phyloP scores from a whole-genome alignment of 2,888 invertebrate species.

The Holacanthella duospinosa region DNA sequence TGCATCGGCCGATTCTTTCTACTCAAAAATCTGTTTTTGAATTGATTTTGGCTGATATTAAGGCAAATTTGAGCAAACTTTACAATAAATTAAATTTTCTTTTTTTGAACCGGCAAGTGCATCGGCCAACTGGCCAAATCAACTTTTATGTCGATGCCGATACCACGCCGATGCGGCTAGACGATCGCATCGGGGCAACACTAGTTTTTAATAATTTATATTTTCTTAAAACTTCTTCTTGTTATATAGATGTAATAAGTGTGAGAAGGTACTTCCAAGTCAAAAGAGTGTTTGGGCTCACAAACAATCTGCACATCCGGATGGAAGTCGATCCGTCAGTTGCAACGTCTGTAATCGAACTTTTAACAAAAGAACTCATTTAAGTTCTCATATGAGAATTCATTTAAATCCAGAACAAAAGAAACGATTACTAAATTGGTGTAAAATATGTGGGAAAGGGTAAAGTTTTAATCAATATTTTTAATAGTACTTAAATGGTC shows the following conservation, averaged over 20 bases:
- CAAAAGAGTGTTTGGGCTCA: slow-evolving; percentile 26
- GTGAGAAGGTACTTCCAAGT: slow-evolving; percentile 27
- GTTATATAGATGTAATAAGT: slow-evolving; percentile 22
- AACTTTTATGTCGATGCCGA: too few relatives aligned
- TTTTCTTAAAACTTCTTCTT: slow-evolving; percentile 1
- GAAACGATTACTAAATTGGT: slow-evolving; percentile 14
- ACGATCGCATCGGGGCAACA: too few relatives aligned
- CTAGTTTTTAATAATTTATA: too few relatives aligned
- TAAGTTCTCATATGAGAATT: slow-evolving; percentile 19
- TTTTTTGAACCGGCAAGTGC: too few relatives aligned
- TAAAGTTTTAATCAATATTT: slow-evolving; percentile 1
- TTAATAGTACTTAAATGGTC: too few relatives aligned
- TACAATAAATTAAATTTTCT: too few relatives aligned
- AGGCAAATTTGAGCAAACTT: too few relatives aligned
- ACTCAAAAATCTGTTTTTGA: too few relatives aligned
- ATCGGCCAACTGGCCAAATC: too few relatives aligned
- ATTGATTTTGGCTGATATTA: too few relatives aligned
- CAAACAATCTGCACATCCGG: slow-evolving; percentile 21
- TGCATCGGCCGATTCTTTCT: too few relatives aligned
- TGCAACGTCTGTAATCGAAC: slow-evolving; percentile 20
- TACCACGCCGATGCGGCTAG: too few relatives aligned
- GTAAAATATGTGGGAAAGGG: slow-evolving; percentile 22
- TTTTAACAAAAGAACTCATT: slow-evolving; percentile 20
- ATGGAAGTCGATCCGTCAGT: slow-evolving; percentile 13
- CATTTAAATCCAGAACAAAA: slow-evolving; percentile 22